Evolutionary conservation across 2,113 vertebrate species (phyloP), one percentile per base, ranked within the genome.

Genomic region (Gallinago jamesoni): DNA sequence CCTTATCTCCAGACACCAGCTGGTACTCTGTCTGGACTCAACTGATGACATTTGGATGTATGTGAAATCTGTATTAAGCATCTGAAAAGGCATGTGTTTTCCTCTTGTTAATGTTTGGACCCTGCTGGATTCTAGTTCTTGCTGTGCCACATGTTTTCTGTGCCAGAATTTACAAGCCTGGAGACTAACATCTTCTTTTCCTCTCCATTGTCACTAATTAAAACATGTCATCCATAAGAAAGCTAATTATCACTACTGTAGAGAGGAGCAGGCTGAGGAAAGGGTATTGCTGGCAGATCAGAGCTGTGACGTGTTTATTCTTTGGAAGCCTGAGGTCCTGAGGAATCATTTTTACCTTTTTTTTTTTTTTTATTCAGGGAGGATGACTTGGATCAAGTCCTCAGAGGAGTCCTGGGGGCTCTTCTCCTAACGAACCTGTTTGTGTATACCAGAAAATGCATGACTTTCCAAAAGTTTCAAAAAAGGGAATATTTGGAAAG

Each of bases 1-100:
- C 53, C 72, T 97, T 91, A 90, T 96, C 96, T 96, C 56, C 68
- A 85, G 84, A 60, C 52, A 91, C 52, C 88, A 96, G 77, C 86
- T 85, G 70, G 59, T 77, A 53, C 45, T 89, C 78, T 96, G 79
- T 87, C 88, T 97, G 93, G 80, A 86, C 83, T 91, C 69, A 94
- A 17, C 63, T 59, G 48, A 59, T 78, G 45, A 37, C 55, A 93
- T 93, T 95, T 90, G 77, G 48, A 90, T 75, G 30, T 73, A 69
- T 78, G 37, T 88, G 69, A 90, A 96, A 60, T 87, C 60, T 90
- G 47, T 94, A 86, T 77, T 78, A 90, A 92, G 43, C 87, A 66
- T 84, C 70, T 93, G 74, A 87, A 89, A 96, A 86, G 50, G 33
- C 56, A 9, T 52, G 33, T 92, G 43, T 78, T 90, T 94, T 78